Evolutionary conservation across 2,797 vertebrate genomes (phyloP), one percentile per base, ranked within the genome.

Genomic region (Ciconia nigra): DNA sequence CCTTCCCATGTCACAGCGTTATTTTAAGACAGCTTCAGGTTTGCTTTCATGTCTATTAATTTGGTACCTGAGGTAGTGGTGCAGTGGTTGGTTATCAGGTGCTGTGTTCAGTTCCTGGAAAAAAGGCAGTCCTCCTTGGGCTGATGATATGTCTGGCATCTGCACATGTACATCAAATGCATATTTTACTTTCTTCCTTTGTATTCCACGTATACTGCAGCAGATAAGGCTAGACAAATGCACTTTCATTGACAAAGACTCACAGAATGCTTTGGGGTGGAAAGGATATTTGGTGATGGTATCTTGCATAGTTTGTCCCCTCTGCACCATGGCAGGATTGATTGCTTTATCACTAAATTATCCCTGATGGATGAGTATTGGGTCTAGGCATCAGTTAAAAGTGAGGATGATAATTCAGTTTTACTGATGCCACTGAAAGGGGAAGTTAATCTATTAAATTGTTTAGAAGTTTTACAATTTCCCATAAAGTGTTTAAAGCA

Each of bases 401-500:
- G 91, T 42, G 76, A 80, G 83, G 71, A 62, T 65, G 63, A 89
- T 73, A 83, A 92, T 84, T 96, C 86, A 87, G 92, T 92, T 85
- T 90, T 91, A 93, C 89, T 76, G 96, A 97, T 94, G 92, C 82
- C 79, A 87, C 94, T 13, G 90, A 91, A 87, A 96, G 95, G 96
- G 86, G 87, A 96, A 92, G 94, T 96, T 96, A 93, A 96, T 97
- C 96, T 69, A 54, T 94, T 96, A 97, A 93, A 66, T 92, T 96
- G 96, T 96, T 97, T 90, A 74, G 95, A 95, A 98, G 97, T 97
- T 96, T 96, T 98, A 96, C 94, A 94, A 59, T 98, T 97, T 96
- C 96, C 88, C 62, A 62, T 93, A 94, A 95, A 94, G 97, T 95
- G 91, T 97, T 96, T 97, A 96, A 97, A 96, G 90, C 90, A 26